Evolutionary conservation across 2,113 vertebrate species (phyloP), one percentile per base, ranked within the genome.

Genomic region (Furnarius figulus): DNA sequence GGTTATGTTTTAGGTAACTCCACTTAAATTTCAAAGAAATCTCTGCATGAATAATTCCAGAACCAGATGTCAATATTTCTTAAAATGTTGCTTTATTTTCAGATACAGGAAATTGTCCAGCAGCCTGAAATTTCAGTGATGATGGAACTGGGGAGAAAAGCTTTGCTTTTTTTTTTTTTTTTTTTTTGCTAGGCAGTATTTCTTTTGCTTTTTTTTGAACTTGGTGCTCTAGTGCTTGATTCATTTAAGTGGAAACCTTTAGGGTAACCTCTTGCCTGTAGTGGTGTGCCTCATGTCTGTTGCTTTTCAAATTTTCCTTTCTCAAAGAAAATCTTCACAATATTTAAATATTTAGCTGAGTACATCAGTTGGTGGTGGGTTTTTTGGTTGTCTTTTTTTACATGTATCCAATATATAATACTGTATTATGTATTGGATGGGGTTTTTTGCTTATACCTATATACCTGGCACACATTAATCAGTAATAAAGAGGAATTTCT

Each of bases 1-100:
- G 97, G 96, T 97, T 97, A 96, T 97, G 90, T 97, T 96, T 97
- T 87, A 97, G 97, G 95, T 91, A 97, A 72, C 7, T 22, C 81
- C 70, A 40, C 95, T 95, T 95, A 89, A 80, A 91, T 97, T 97
- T 97, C 96, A 96, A 96, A 97, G 94, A 97, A 97, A 91, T 76
- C 52, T 59, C 40, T 91, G 81, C 65, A 33, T 49, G 47, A 79
- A 80, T 92, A 93, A 92, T 87, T 80, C 71, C 47, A 89, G 90
- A 93, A 85, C 39, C 90, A 56, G 66, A 61, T 37, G 49, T 67
- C 73, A 89, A 28, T 59, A 87, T 93, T 92, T 94, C 47, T 82
- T 82, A 71, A 87, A 93, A 87, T 73, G 70, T 71, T 87, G 72
- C 46, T 83, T 71, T 81, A 78, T 91, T 97, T 93, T 85, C 65